phyloP scores from a whole-genome alignment of 2,888 invertebrate genomes.

The Bombylius discolor region DNA sequence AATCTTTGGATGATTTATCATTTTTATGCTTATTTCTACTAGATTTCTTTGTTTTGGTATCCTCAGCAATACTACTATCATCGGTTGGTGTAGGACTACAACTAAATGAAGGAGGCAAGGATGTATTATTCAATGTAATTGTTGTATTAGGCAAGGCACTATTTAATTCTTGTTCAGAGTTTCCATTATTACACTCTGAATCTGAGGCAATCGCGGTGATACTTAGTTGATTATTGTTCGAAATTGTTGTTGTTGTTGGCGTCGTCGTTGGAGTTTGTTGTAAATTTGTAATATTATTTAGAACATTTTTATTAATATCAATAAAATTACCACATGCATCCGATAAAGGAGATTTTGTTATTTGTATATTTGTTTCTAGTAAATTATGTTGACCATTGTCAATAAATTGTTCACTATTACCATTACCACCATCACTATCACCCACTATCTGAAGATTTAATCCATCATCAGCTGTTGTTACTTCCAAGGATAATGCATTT shows the following conservation, averaged over 20 bases:
- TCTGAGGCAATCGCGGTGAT: background rate
- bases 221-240: background rate
- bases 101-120: slow-evolving; percentile 21
- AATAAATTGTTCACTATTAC: background rate
- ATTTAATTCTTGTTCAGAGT: background rate
- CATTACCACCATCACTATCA: background rate
- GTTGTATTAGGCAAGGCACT: slow-evolving; percentile 15
- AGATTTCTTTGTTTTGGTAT: slow-evolving; percentile 17
- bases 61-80: slow-evolving; percentile 30
- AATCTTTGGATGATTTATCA: slow-evolving; percentile 14
- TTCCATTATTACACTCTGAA: background rate
- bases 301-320: slow-evolving; percentile 5
- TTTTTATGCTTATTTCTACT: slow-evolving; percentile 15
- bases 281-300: background rate
- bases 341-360: background rate
- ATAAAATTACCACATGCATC: background rate
- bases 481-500: no score
- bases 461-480: background rate
- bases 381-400: background rate
- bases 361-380: background rate
- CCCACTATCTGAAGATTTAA: no score
- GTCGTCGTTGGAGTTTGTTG: background rate
- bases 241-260: background rate
- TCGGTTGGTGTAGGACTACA: slow-evolving; percentile 35
- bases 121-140: background rate